Evolutionary conservation across 1,140 invertebrate genomes (phyloP), one percentile per base, ranked within the genome.

Genomic region (Palaemon carinicauda): DNA sequence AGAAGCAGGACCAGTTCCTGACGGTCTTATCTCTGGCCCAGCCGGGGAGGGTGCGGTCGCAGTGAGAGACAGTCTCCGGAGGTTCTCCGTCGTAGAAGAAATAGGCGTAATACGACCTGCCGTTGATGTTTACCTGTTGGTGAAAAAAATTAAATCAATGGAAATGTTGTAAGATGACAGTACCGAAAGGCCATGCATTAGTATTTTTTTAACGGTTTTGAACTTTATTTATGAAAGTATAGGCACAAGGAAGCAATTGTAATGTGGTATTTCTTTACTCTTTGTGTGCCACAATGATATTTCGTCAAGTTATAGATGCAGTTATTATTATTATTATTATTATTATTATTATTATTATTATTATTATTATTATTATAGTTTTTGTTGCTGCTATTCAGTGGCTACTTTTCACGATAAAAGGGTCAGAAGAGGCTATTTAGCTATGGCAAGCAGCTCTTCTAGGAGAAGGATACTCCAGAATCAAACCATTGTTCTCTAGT

Each of bases 11-110:
- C 91, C 92, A 93, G 86, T 92, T 91, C 50, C 90, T 90, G 0
- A 91, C 92, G 53, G 92, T 89, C 0, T 91, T 84, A 89, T 93
- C 91, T 89, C 93, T 92, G 77, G 92, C 91, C 92, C 92, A 93
- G 0, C 92, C 92, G 41, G 90, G 90, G 54, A 91, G 86, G 4
- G 91, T 92, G 71, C 90, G 75, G 84, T 92, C 90, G 90, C 93
- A 93, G 31, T 90, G 90, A 82, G 91, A 92, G 1, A 89, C 91
- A 0, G 90, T 89, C 51, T 90, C 90, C 3, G 83, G 77, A 0
- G 88, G 90, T 29, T 88, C 56, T 21, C 90, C 82, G 80, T 91
- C 89, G 80, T 92, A 93, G 33, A 88, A 90, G 3, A 92, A 93
- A 88, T 92, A 93, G 9, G 92, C 92, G 90, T 93, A 93, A 88